These are phyloP conservation scores for Drosophila setosimentum DNA, from an alignment of 2,888 invertebrate species.

Conservation along the genomic window DNA sequence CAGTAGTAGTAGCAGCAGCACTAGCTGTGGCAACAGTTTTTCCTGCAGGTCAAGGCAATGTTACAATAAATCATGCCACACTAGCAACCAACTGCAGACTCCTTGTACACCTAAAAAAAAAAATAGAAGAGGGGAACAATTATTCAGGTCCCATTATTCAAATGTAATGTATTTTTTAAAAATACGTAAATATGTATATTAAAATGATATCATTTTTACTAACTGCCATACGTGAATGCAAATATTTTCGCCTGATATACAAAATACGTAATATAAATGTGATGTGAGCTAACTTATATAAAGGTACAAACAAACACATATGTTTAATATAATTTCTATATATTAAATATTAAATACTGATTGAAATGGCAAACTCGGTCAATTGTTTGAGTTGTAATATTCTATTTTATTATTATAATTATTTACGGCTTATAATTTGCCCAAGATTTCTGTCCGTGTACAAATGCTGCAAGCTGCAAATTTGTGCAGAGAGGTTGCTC, in stretches of 20 bases:
- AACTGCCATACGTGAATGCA: neutral
- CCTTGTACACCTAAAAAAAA: conserved; percentile 26
- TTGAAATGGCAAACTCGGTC: no score
- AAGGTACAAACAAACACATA: no score
- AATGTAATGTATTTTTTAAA: neutral
- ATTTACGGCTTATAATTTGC: neutral
- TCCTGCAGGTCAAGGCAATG: conserved; percentile 55
- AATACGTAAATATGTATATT: neutral
- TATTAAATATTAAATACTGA: no score
- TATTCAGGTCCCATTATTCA: neutral
- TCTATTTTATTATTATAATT: no score
- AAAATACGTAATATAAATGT: no score
- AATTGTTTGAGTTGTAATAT: no score
- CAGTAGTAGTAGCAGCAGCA: conserved; percentile 6
- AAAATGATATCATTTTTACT: neutral
- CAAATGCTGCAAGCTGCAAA: conserved; percentile 17
- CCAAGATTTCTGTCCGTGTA: conserved; percentile 19
- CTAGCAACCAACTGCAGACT: conserved; percentile 7
- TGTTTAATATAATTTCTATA: no score
- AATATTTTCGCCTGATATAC: neutral
- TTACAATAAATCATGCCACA: conserved; percentile 26
- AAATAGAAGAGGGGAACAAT: neutral
- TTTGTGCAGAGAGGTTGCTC: conserved; percentile 5
- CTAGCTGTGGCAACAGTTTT: conserved; percentile 11
- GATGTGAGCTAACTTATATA: no score